Evolutionary conservation across 2,888 invertebrate genomes (phyloP), one percentile per base, ranked within the genome.

Genomic region (Biston stratarius): DNA sequence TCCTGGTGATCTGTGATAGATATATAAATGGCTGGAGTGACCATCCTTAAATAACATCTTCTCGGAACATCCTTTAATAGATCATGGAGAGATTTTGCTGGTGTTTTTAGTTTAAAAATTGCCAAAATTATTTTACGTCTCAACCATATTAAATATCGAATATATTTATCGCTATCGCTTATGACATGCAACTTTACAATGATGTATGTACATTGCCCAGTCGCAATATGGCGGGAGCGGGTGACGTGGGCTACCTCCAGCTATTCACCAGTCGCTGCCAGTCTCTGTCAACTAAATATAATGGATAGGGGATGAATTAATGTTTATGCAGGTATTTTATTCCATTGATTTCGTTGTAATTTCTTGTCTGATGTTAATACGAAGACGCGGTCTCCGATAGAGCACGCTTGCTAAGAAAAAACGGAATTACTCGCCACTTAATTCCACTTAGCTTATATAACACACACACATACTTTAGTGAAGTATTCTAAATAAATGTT

Each of bases 171-270:
- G 44, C 49, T 36, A 10, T 7, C 44, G 57, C 47, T 38, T 36
- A 5, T 51, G 10, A 8, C 52, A 24, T 45, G 24, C 7, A 24
- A 12, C 42, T 14, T 38, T 7, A 61, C 42, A 52, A 24, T 42
- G 34, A 59, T 47, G 47, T 53, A 58, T 58, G 58, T 34, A 34
- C 12, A 14, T 11, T 5, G 33, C 44, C n/a, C 53, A 33, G 42
- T 8, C 42, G 51, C 57, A 57, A 62, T 62, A 53, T 62, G 62
- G 58, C 67, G 59, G 52, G 57, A n/a, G 47, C 40, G 56, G 40
- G 57, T 38, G 42, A 57, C 65, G 61, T 60, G 12, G 9, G 36
- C 36, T 8, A 66, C 9, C 14, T 52, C 57, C 9, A 52, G 47
- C 51, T 52, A 42, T 61, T 66, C 61, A 57, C 66, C 33, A 60